These are phyloP conservation scores for Cephus sareptanus DNA, from an alignment of 2,888 invertebrate genomes.

Conservation along the genomic window DNA sequence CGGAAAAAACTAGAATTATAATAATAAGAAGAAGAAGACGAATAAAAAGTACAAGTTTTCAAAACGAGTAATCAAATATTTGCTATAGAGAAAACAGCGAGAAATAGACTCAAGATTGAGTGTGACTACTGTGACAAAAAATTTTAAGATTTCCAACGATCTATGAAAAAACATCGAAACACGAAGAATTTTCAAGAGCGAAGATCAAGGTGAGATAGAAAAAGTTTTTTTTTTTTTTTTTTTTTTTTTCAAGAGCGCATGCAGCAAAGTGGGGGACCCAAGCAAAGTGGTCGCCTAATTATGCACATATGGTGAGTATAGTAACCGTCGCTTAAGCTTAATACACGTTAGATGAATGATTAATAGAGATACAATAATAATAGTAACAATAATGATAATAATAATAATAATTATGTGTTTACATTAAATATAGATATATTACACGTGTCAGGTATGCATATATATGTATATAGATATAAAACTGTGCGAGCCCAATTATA, in stretches of 20 bases:
- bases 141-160: background rate
- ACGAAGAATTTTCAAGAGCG: slow-evolving; percentile 21
- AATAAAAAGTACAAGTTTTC: slow-evolving; percentile 16
- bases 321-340: slow-evolving; percentile 30
- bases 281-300: slow-evolving; percentile 52
- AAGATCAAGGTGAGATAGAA: slow-evolving; percentile 16
- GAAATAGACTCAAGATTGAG: slow-evolving; percentile 10
- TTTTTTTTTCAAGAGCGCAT: slow-evolving; percentile 14
- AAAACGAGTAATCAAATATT: background rate
- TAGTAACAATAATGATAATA: slow-evolving; percentile 19
- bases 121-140: background rate
- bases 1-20: slow-evolving; percentile 28
- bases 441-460: background rate
- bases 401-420: slow-evolving; percentile 19
- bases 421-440: slow-evolving; percentile 9
- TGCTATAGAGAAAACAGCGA: slow-evolving; percentile 10
- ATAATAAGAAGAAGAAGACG: slow-evolving; percentile 22
- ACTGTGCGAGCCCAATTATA: background rate
- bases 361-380: slow-evolving; percentile 24
- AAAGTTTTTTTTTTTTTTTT: background rate
- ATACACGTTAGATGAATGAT: slow-evolving; percentile 21
- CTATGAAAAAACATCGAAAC: slow-evolving; percentile 21
- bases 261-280: slow-evolving; percentile 51
- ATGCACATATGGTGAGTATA: slow-evolving; percentile 46
- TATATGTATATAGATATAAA: slow-evolving; percentile 3